Evolutionary conservation across 2,888 invertebrate genomes (phyloP).

Genomic region (Pharmacophagus antenor): DNA sequence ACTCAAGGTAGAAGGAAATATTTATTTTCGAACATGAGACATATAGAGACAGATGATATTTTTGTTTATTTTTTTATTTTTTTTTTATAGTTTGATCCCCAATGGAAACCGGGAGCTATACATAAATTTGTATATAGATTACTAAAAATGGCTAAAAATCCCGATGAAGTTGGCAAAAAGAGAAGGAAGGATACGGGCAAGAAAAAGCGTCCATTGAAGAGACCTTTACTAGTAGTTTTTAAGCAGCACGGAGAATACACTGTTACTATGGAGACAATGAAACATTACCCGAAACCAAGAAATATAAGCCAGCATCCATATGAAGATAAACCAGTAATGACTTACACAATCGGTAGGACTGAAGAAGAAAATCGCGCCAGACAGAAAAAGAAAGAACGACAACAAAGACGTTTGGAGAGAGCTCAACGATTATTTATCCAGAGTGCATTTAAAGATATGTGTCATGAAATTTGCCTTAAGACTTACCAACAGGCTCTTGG

Average conservation of each 20-base stretch:
- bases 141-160: conserved; percentile 63
- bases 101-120: conserved; percentile 71
- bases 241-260: conserved; percentile 70
- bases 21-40: background rate
- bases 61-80: conserved; percentile 42
- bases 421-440: conserved; percentile 66
- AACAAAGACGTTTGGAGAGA: conserved; percentile 61
- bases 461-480: conserved; percentile 68
- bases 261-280: conserved; percentile 74
- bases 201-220: conserved; percentile 56
- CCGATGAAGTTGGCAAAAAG: conserved; percentile 59
- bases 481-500: conserved; percentile 72
- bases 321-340: conserved; percentile 65
- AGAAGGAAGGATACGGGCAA: conserved; percentile 50
- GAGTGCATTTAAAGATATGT: conserved; percentile 67
- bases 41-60: conserved; percentile 3
- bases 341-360: conserved; percentile 68
- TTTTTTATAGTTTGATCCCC: conserved; percentile 66
- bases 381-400: conserved; percentile 59
- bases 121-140: conserved; percentile 64
- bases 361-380: conserved; percentile 67
- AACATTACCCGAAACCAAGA: conserved; percentile 55
- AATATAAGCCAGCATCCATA: conserved; percentile 65
- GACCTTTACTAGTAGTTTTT: conserved; percentile 63
- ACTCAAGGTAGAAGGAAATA: conserved; percentile 52